These are phyloP conservation scores for Drosophila watanabei DNA, from an alignment of 1,140 invertebrate species.

Conservation along the genomic window DNA sequence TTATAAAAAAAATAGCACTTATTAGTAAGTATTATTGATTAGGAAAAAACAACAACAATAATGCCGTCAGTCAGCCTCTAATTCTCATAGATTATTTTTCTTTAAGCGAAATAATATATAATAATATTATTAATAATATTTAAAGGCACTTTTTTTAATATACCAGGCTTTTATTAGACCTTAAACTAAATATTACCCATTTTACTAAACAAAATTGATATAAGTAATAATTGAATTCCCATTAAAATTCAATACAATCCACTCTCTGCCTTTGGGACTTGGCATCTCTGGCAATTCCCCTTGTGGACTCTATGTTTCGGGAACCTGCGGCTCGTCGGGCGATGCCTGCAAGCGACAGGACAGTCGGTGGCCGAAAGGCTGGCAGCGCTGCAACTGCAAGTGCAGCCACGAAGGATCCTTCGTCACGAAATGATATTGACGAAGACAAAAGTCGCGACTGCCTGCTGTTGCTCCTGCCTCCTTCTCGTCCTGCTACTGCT, in stretches of 20 bases:
- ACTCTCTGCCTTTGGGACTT: neutral
- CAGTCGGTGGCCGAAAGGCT: conserved; percentile 37
- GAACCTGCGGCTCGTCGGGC: conserved; percentile 10
- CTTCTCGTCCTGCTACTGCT: neutral
- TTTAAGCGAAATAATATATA: neutral
- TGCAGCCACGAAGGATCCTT: conserved; percentile 23
- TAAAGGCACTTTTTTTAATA: no score
- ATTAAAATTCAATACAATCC: neutral
- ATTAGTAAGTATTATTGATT: no score
- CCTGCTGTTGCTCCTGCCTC: conserved; percentile 3
- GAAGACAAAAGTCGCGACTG: conserved; percentile 15
- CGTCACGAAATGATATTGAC: conserved; percentile 13
- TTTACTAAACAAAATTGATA: no score
- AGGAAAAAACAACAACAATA: no score
- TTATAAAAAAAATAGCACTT: no score
- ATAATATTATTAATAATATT: neutral
- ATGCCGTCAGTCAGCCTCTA: no score
- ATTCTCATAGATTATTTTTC: neutral
- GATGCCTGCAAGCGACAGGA: conserved; percentile 16
- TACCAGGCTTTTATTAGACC: no score
- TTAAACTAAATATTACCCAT: no score
- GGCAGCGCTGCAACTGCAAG: conserved; percentile 16
- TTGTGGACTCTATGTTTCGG: conserved; percentile 21
- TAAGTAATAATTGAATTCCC: no score
- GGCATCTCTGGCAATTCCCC: conserved; percentile 16